Evolutionary conservation across 2,113 vertebrate genomes (phyloP).

Genomic region (Noctilio leporinus): DNA sequence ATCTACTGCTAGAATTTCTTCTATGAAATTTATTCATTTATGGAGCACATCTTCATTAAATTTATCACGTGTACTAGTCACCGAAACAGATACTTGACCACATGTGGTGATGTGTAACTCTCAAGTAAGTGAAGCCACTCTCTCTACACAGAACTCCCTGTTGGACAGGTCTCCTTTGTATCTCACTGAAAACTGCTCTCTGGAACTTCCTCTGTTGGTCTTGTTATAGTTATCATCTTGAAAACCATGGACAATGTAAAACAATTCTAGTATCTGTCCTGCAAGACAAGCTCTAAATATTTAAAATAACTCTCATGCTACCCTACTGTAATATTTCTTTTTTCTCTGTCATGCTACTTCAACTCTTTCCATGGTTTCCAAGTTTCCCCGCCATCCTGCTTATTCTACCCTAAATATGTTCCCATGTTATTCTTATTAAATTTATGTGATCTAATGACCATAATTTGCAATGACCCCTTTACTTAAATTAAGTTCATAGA

Average conservation of each 20-base stretch:
- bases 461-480: background rate
- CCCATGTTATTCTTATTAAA: background rate
- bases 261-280: background rate
- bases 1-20: background rate
- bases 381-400: background rate
- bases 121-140: background rate
- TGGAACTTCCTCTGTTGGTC: background rate
- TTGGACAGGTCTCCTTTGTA: background rate
- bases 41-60: background rate
- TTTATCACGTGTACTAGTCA: background rate
- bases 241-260: background rate
- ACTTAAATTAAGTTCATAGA: background rate
- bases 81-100: background rate
- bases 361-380: background rate
- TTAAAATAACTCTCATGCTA: background rate
- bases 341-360: background rate
- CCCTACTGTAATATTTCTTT: background rate
- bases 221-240: background rate
- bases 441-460: background rate
- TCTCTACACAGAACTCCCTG: background rate
- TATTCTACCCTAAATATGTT: background rate
- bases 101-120: background rate
- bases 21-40: background rate
- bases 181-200: background rate
- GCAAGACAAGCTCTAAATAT: background rate